phyloP scores from a whole-genome alignment of 2,113 vertebrate genomes.

The Plestiodon gilberti region DNA sequence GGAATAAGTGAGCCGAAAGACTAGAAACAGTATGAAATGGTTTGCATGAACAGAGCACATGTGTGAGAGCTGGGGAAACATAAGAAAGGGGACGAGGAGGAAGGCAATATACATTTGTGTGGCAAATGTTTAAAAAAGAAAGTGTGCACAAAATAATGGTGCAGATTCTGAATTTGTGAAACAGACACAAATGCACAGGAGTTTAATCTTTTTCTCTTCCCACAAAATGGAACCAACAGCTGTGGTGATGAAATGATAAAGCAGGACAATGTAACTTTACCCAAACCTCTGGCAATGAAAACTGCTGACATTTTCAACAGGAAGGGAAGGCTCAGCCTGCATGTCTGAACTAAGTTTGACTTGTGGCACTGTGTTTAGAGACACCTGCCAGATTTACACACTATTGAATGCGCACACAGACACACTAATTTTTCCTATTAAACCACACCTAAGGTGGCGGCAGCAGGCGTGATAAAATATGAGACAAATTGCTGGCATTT shows the following conservation, averaged over 20 bases:
- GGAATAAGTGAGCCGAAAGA: not conserved
- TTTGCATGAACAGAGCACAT: not conserved
- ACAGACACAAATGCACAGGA: not conserved
- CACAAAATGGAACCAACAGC: slow-evolving; percentile 2
- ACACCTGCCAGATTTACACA: slow-evolving; percentile 34
- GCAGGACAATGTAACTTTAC: slow-evolving; percentile 33
- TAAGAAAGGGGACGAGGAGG: not conserved
- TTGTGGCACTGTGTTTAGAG: not conserved
- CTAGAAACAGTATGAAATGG: not conserved
- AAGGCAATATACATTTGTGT: not conserved
- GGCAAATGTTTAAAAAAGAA: not conserved
- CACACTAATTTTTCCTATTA: not conserved
- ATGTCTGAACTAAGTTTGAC: slow-evolving; percentile 8
- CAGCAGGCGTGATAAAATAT: not conserved
- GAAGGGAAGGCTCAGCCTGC: not conserved
- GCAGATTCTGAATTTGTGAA: not conserved
- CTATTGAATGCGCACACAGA: slow-evolving; percentile 30
- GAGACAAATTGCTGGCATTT: slow-evolving; percentile 32
- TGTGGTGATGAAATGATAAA: slow-evolving; percentile 38
- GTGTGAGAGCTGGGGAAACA: no score
- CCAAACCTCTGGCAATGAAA: slow-evolving; percentile 25
- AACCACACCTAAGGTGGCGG: not conserved
- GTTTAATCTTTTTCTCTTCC: slow-evolving; percentile 11
- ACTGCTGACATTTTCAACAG: slow-evolving; percentile 11
- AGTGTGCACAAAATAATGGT: not conserved